Percentiles rank a stretch among this genome's conserved stretches.
phyloP scores from a whole-genome alignment of 2,113 vertebrate species.

The Perognathus longimembris region DNA sequence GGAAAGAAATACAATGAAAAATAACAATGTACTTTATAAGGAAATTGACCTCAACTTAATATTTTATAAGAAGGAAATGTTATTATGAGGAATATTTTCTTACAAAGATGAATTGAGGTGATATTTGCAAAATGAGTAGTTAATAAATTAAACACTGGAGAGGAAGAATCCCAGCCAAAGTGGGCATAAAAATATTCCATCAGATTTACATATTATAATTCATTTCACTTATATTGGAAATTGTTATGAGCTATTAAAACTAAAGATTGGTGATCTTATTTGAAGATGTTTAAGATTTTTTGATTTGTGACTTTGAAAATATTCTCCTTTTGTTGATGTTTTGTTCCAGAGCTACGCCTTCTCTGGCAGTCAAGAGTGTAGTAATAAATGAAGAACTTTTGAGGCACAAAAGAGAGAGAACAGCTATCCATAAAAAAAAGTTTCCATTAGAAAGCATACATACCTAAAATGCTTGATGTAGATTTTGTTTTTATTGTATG shows the following conservation, averaged over 20 bases:
- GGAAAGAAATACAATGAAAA: too few species aligned
- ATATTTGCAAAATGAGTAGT: neutral
- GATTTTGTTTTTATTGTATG: neutral
- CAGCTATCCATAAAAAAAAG: neutral
- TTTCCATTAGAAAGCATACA: neutral
- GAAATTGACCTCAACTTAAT: too few species aligned
- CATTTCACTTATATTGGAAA: neutral
- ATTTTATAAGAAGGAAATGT: too few species aligned
- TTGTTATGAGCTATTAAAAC: neutral
- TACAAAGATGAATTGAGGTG: too few species aligned
- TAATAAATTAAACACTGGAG: neutral
- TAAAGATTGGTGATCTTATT: neutral
- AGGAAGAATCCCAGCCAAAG: neutral
- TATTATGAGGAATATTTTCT: too few species aligned
- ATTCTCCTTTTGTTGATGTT: neutral
- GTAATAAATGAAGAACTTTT: neutral
- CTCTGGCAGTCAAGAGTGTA: neutral
- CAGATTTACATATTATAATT: too few species aligned
- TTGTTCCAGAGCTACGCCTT: neutral
- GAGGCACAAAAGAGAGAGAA: rapidly evolving
- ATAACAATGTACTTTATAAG: too few species aligned
- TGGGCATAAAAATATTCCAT: too few species aligned
- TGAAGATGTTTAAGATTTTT: neutral
- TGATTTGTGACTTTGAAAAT: neutral
- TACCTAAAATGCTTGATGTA: neutral